Percentiles rank a stretch among this genome's conserved stretches.
These are phyloP conservation scores for Syrista parreyssii DNA, from an alignment of 2,888 invertebrate genomes.

Conservation along the genomic window DNA sequence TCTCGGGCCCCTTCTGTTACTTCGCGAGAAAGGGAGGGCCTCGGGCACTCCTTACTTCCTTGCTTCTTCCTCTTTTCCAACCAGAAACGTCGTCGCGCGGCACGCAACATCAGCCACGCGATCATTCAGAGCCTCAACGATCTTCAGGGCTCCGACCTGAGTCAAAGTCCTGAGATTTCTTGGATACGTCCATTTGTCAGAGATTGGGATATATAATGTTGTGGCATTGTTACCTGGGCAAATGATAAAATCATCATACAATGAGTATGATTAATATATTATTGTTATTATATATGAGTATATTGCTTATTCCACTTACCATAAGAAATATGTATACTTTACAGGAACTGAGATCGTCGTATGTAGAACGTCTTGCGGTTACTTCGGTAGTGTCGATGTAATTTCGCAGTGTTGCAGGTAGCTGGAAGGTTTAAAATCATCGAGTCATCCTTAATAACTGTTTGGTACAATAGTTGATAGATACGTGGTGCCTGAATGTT, in stretches of 20 bases:
- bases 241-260: neutral
- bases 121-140: neutral
- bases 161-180: neutral
- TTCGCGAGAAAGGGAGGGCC: conserved; percentile 3
- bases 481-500: neutral
- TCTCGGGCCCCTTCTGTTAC: conserved; percentile 6
- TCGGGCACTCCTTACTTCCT: conserved; percentile 8
- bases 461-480: neutral
- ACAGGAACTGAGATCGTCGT: neutral
- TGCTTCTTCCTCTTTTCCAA: conserved; percentile 29
- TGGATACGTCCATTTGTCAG: neutral
- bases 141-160: neutral
- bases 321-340: neutral
- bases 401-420: neutral
- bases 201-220: neutral
- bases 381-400: neutral
- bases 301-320: neutral
- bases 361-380: neutral
- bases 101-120: conserved; percentile 12
- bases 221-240: neutral
- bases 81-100: conserved; percentile 21
- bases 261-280: neutral
- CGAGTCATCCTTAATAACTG: neutral
- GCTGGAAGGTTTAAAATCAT: neutral
- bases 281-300: too few relatives aligned